Base-by-base conservation (phyloP, 2,113 vertebrate genomes). In the Euleptes europaea region DNA sequence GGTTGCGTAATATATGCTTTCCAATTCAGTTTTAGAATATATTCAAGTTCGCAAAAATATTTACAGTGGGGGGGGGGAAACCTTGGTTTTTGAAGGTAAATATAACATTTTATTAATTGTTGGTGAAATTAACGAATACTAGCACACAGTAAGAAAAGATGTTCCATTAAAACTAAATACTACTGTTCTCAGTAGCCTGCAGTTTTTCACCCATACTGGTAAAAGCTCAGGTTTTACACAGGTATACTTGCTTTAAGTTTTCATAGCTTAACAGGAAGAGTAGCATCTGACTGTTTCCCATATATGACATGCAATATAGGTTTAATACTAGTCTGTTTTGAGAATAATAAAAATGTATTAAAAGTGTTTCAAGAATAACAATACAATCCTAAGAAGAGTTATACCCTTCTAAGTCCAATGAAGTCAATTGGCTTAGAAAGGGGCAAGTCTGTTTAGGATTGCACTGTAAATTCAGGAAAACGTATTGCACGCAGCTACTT, bases 401-500 rank as follows among this genome's bases (percentile, higher is more conserved):
- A 57, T 23, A 57, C 54, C 54, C 21, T 57, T 28, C 26, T 63
- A 63, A 63, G 28, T 63, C 23, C 60, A 63, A 1, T 63, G 49
- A 51, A 11, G 49, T 51, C 49, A 51, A 51, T 14, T 51, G 26
- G 60, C 26, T 63, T 63, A 28, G 23, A 63, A 28, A 4, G 7
- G 8, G 2, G 21, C 60, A 63, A 28, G 23, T 63, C 23, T 63
- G 23, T 63, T 63, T 28, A 63, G 60, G 26, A 63, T 9, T 23
- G 21, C 60, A 63, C 10, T 28, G 21, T 63, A 70, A 35, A 6
- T 49, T 71, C 71, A 9, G 0, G 60, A 90, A 73, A 44, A 35
- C 1, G 2, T 1, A 3, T 51, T 35, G 65, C 74, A 82, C n/a
- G n/a, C 60, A 60, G 79, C 3, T 0, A 5, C 35, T 11, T 23